Conservation (phyloP, 2,797 vertebrate genomes). For the Atherinosoma microstoma region DNA sequence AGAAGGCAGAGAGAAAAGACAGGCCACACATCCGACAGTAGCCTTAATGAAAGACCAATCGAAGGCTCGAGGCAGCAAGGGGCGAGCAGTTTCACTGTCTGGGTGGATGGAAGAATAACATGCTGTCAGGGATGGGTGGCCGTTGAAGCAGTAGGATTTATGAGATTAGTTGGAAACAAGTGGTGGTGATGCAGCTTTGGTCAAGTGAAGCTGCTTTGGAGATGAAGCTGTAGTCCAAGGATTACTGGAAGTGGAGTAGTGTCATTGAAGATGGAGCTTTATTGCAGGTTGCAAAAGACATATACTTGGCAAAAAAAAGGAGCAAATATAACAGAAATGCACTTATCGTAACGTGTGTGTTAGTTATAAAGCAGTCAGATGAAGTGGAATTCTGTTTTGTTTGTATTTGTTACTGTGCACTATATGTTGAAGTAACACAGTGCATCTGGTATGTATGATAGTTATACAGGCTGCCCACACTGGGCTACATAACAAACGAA, state of each 20-base stretch:
- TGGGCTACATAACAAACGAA: constrained; percentile 39
- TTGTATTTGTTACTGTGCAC: constrained; percentile 11
- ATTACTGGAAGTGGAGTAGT: constrained; percentile 61
- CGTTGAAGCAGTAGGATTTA: constrained; percentile 54
- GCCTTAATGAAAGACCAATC: constrained; percentile 82
- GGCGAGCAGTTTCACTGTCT: constrained; percentile 57
- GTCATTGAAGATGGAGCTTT: constrained; percentile 59
- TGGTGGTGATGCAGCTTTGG: constrained; percentile 44
- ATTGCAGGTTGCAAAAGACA: constrained; percentile 7
- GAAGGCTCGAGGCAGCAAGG: constrained; percentile 61
- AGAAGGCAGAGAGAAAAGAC: constrained; percentile 71
- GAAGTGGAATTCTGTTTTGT: constrained; percentile 16
- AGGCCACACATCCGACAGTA: constrained; percentile 72
- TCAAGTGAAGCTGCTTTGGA: constrained; percentile 54
- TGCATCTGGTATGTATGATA: constrained; percentile 37
- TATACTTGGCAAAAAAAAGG: not conserved
- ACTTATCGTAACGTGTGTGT: not conserved
- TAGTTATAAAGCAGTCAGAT: constrained; percentile 4
- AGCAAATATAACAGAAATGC: constrained; percentile 8
- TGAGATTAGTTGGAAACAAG: constrained; percentile 62
- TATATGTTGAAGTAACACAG: constrained; percentile 22
- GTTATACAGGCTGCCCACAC: not conserved
- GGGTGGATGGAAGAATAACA: constrained; percentile 70
- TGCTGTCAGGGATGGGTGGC: constrained; percentile 56
- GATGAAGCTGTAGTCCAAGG: constrained; percentile 60